phyloP scores from a whole-genome alignment of 2,797 vertebrate species.

The Todus mexicanus region DNA sequence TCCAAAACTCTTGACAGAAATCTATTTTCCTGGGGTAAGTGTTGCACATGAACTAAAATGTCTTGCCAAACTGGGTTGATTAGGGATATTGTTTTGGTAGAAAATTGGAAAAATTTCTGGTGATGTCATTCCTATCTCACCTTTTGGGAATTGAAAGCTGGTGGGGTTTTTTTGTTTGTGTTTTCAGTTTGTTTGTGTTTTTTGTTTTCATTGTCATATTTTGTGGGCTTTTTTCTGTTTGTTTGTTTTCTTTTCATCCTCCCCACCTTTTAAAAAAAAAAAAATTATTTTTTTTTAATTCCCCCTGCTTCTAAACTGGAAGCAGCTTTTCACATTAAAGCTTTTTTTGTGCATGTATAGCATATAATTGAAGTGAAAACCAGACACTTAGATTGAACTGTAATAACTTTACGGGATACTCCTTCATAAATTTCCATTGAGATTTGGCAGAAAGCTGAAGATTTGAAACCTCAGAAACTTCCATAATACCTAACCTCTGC shows the following conservation, averaged over 20 bases:
- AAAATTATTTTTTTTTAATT: fast-evolving
- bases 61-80: neutral
- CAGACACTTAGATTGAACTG: neutral
- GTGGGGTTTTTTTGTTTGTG: no score
- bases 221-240: no score
- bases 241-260: no score
- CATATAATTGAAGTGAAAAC: neutral
- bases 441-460: neutral
- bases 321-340: neutral
- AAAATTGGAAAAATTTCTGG: neutral
- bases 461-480: neutral
- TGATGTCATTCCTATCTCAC: neutral
- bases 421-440: neutral
- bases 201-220: no score
- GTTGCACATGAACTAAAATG: neutral
- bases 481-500: neutral
- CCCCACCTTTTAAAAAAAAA: neutral
- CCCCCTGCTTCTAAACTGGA: neutral
- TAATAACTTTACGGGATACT: neutral
- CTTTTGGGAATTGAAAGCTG: neutral
- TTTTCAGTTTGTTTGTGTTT: no score
- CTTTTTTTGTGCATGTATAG: neutral
- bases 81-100: neutral
- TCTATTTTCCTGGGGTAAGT: neutral
- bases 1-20: neutral